Evolutionary conservation across 1,140 invertebrate species (phyloP), one percentile per base, ranked within the genome.

Genomic region (Stegodyphus dumicola): DNA sequence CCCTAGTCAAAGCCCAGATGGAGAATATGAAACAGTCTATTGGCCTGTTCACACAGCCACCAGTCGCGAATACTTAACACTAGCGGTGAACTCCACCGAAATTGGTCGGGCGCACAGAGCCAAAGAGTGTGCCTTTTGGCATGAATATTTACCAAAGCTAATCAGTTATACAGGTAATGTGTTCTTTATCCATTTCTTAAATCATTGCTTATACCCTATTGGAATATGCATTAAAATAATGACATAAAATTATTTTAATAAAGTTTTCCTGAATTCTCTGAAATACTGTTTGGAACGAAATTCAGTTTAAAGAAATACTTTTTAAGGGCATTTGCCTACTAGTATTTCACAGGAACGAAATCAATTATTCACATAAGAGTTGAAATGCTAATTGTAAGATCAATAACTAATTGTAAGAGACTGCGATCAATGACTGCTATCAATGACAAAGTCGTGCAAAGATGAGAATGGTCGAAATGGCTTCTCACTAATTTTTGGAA

Each of bases 51-150:
- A 98, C 90, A 96, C 95, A 11, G 93, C 94, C 3, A 93, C 93
- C 80, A 95, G 94, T 10, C 93, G 95, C 88, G 95, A 98, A 90
- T 98, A 95, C 91, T 92, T 98, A 76, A 95, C 95, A 2, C 91
- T 98, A 75, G 94, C 94, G 87, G 93, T 94, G 1, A 96, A 97
- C 90, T 93, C 93, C 10, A 94, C 94, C 51, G 92, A 93, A n/a
- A 94, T 95, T 33, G 96, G 96, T 9, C 93, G 94, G 78, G 97
- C 96, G 18, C 94, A 95, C 7, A 92, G 96, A 85, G 93, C 96
- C 84, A 96, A 96, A 90, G 94, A 98, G 90, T 99, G 97, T 92
- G 96, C 96, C 77, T 99, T 99, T 91, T 99, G 97, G 97, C 96
- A 97, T 90, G 94, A 96, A 89, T 97, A 98, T 90, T 92, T 98